These are phyloP conservation scores for Ceriagrion tenellum DNA, from an alignment of 2,888 invertebrate genomes.

Conservation along the genomic window DNA sequence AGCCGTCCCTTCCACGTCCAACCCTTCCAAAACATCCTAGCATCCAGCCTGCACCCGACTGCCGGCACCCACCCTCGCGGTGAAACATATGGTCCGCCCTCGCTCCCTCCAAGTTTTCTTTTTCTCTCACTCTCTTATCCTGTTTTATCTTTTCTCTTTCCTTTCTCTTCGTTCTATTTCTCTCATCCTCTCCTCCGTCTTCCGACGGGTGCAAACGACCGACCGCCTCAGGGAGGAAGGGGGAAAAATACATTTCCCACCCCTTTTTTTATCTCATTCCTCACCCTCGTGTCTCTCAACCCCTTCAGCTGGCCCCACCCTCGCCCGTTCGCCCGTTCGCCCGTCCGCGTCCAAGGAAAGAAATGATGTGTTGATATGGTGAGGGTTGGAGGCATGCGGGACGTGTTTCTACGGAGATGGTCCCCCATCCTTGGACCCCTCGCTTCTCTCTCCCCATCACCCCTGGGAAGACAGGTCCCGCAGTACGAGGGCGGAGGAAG, in stretches of 20 bases:
- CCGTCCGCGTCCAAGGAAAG: background rate
- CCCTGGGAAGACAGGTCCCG: background rate
- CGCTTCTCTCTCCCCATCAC: background rate
- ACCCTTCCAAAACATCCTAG: background rate
- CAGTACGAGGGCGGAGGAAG: background rate
- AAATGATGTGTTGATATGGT: background rate
- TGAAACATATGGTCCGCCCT: slow-evolving; percentile 2
- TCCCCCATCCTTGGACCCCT: background rate
- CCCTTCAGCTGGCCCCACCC: too few species aligned
- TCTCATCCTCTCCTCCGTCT: background rate
- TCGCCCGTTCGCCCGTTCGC: background rate
- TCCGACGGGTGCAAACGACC: background rate
- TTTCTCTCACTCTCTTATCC: background rate
- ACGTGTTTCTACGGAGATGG: background rate
- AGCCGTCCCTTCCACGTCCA: background rate
- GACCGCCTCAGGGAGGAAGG: background rate
- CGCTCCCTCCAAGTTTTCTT: background rate
- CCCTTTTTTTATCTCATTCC: background rate
- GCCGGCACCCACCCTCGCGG: background rate
- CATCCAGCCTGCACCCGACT: background rate
- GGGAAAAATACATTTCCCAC: background rate
- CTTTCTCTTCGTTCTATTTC: background rate
- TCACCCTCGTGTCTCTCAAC: background rate
- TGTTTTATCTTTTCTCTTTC: background rate
- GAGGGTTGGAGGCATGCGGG: background rate